These are phyloP conservation scores for Onychomys torridus DNA, from an alignment of 2,797 vertebrate genomes.

Conservation along the genomic window DNA sequence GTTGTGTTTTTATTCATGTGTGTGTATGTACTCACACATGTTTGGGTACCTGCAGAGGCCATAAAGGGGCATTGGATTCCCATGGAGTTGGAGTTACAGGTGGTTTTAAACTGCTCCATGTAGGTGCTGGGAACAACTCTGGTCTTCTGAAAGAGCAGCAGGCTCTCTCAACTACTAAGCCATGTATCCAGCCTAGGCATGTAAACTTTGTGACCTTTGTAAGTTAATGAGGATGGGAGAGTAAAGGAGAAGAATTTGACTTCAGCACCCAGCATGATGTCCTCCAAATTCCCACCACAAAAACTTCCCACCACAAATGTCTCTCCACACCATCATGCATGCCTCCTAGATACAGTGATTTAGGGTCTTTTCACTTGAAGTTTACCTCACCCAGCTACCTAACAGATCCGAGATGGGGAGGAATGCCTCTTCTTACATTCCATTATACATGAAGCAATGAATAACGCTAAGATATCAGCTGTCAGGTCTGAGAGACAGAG, in stretches of 20 bases:
- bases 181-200: neutral
- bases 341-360: neutral
- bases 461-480: fast-evolving
- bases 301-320: too few relatives aligned
- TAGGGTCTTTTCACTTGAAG: neutral
- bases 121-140: neutral
- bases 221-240: neutral
- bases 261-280: neutral
- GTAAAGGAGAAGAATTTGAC: neutral
- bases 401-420: neutral
- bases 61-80: neutral
- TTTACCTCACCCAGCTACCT: neutral
- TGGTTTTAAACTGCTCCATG: neutral
- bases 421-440: neutral
- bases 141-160: neutral
- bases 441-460: fast-evolving
- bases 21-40: neutral
- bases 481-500: neutral
- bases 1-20: neutral
- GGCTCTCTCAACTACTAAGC: too few relatives aligned
- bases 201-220: neutral
- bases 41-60: neutral
- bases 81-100: neutral
- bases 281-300: neutral
- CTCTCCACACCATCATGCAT: fast-evolving